Percentiles rank a stretch among this genome's conserved stretches.
Conservation (phyloP, 1,140 invertebrate species). For the Hyles vespertilio region DNA sequence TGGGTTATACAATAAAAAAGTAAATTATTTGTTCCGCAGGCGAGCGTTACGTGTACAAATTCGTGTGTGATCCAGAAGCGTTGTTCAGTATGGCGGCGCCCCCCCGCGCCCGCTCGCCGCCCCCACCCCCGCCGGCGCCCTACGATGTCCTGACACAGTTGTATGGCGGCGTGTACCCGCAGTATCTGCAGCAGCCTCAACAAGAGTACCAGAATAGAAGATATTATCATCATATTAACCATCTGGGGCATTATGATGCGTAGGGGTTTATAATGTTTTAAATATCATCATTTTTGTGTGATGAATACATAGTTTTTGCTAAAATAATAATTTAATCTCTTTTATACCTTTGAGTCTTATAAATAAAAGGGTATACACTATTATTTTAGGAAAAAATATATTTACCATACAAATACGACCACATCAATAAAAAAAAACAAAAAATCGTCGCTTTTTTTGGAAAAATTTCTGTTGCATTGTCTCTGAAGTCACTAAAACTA, state of each 20-base stretch:
- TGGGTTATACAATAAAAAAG: not conserved
- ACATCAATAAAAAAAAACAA: too few relatives aligned
- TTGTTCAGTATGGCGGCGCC: conserved; percentile 90
- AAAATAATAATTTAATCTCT: too few relatives aligned
- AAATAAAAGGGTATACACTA: too few relatives aligned
- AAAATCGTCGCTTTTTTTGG: too few relatives aligned
- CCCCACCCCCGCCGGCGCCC: conserved; percentile 31
- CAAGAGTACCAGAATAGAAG: conserved; percentile 13
- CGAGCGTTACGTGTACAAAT: conserved; percentile 97
- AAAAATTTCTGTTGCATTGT: too few relatives aligned
- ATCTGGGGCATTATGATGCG: conserved; percentile 19
- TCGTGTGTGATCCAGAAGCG: conserved; percentile 95
- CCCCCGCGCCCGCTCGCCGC: conserved; percentile 23
- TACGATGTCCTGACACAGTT: conserved; percentile 46
- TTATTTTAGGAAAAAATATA: too few relatives aligned
- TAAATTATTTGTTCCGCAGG: conserved; percentile 72
- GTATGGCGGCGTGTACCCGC: conserved; percentile 38
- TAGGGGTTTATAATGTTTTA: not conserved
- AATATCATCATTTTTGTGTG: too few relatives aligned
- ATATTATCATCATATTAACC: conserved; percentile 22
- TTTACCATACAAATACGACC: too few relatives aligned
- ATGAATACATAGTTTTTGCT: too few relatives aligned
- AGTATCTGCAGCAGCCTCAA: conserved; percentile 26
- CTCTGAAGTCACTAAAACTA: too few relatives aligned
- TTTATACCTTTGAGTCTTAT: too few relatives aligned